Evolutionary conservation across 2,797 vertebrate genomes (phyloP), one percentile per base, ranked within the genome.

Genomic region (Australoheros facetus): DNA sequence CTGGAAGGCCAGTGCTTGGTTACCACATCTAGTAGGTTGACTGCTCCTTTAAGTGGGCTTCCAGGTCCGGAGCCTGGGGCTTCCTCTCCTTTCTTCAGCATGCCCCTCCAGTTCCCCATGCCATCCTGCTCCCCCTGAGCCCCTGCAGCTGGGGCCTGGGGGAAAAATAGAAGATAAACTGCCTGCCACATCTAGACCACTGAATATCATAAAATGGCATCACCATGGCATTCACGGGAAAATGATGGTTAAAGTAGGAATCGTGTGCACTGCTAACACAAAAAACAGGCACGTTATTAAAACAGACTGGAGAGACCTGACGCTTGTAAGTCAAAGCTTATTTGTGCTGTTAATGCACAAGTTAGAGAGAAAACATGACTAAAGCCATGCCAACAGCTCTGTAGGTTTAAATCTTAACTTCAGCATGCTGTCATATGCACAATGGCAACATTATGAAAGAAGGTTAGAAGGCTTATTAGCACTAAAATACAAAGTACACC

Each of bases 1-100:
- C 39, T 45, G 7, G 71, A 1, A 3, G 9, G 34, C 8, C 1
- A 8, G 2, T 13, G 42, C 66, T 84, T 0, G 48, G 17, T 85
- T 88, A 99, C 98, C 97, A 99, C 98, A 91, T 99, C 98, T 56
- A 99, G 95, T 4, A 99, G 91, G 91, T 99, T 99, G 87, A 99
- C 96, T 2, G 95, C 97, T 84, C 97, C 97, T 92, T 95, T 98
- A 1, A 98, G 96, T 60, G 98, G 98, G 87, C 98, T 99, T 79
- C 96, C 96, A 4, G 97, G 97, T 55, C 97, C 90, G 1, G 96
- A 87, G 85, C 94, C 91, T 9, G 94, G 73, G 3, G 91, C 85
- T 1, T 98, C 98, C 58, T 99, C 98, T 84, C 97, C 98, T 32
- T 96, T 94, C 93, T 96, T 99, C 90, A 99, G 91, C 98, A 98